Base-by-base conservation (phyloP, 2,113 vertebrate genomes). In the Microcebus jonahi region DNA sequence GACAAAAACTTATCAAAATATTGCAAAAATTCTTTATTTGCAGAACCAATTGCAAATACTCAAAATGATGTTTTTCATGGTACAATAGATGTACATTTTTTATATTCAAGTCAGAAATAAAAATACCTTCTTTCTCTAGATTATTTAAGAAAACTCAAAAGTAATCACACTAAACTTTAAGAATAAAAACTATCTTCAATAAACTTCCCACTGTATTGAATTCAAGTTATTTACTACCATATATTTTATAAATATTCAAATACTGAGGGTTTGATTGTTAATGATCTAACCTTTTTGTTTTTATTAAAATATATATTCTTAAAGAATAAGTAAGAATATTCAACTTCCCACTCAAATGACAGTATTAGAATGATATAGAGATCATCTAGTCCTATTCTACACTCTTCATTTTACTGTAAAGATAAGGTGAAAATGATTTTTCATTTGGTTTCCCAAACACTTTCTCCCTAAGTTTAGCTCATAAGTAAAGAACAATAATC, bases 391-490 rank as follows among this genome's bases (percentile, higher is more conserved):
- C 20, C 42, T 81, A 73, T 55, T 88, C 3, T 11, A 96, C 82
- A 75, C 14, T 36, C 17, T 31, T 90, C 18, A 63, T 45, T 91
- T 97, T 75, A 93, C 25, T 87, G 21, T 96, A 79, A 96, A 83
- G 55, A 36, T 57, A 90, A 80, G 8, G 45, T 57, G 5, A 27
- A 87, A 65, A 87, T 67, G 31, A 57, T 57, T 85, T 80, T 89
- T 89, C 91, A 97, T 91, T 97, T 39, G 83, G 76, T 50, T 95
- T 96, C 92, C 95, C 98, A 98, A 98, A 98, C 84, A 92, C 95
- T 92, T 96, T 97, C 83, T 83, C 79, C 80, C 61, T 92, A 70
- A 97, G 94, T 39, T 90, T 97, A 94, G 81, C 75, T 97, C 95
- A 17, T 42, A 45, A 68, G 61, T 86, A 68, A 68, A 65, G 61